phyloP scores from a whole-genome alignment of 2,797 vertebrate species.

The Diplodus puntazzo region DNA sequence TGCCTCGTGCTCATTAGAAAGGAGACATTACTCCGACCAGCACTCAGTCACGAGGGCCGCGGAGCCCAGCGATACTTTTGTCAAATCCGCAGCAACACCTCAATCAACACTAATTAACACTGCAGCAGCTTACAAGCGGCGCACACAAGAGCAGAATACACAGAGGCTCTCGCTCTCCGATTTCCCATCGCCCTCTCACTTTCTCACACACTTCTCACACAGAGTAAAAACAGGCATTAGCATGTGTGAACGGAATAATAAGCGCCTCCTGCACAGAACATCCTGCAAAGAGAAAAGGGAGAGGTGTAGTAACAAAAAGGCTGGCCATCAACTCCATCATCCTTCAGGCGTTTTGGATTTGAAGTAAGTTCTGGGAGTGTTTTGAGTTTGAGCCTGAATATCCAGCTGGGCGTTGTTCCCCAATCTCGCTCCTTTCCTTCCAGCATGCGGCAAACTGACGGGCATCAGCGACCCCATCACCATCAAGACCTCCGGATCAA shows the following conservation, averaged over 20 bases:
- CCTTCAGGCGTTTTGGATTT: conserved; percentile 39
- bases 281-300: conserved; percentile 17
- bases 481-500: conserved; percentile 96
- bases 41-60: conserved; percentile 46
- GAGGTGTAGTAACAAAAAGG: conserved; percentile 10
- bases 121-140: conserved; percentile 33
- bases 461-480: conserved; percentile 98
- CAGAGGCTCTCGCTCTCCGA: conserved; percentile 24
- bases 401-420: conserved; percentile 5
- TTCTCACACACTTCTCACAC: conserved; percentile 58
- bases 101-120: conserved; percentile 78
- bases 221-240: conserved; percentile 65
- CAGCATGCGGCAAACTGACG: conserved; percentile 98
- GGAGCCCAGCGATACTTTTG: conserved; percentile 49
- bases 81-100: conserved; percentile 75
- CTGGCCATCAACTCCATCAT: conserved; percentile 30
- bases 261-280: conserved; percentile 37
- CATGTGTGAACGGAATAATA: conserved; percentile 73
- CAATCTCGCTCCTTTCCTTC: conserved; percentile 67
- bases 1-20: conserved; percentile 41
- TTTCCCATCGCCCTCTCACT: conserved; percentile 39
- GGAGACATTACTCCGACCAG: conserved; percentile 33
- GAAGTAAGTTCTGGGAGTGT: conserved; percentile 50
- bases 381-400: conserved; percentile 21
- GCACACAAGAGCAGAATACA: conserved; percentile 51